A percentile compares a stretch with the other conserved stretches of the same genome.
These are phyloP conservation scores for Stichopus chloronotus DNA, from an alignment of 35 echinoderm and acorn worm species.

Conservation along the genomic window DNA sequence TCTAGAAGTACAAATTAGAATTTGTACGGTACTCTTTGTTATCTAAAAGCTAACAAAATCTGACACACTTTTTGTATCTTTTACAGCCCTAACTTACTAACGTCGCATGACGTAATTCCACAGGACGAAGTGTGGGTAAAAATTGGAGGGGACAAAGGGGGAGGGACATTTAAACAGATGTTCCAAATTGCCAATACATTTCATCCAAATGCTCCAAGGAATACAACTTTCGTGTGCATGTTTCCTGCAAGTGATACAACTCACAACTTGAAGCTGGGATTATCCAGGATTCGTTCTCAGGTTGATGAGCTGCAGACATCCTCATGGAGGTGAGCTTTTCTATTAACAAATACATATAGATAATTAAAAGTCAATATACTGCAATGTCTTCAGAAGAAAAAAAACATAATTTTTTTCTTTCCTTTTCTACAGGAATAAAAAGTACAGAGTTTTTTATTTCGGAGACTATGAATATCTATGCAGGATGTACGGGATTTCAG, in stretches of 20 bases:
- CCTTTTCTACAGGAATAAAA: background rate
- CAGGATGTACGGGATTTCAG: conserved; percentile 62
- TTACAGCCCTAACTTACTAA: background rate
- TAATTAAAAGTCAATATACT: conserved; percentile 22
- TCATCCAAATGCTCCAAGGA: conserved; percentile 55
- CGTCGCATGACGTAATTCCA: conserved; percentile 48
- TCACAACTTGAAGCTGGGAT: conserved; percentile 18
- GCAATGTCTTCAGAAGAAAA: background rate
- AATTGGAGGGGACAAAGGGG: conserved; percentile 65
- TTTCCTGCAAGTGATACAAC: conserved; percentile 29
- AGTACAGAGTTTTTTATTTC: conserved; percentile 50
- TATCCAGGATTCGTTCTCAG: background rate
- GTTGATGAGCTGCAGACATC: conserved; percentile 27
- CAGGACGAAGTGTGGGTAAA: conserved; percentile 70
- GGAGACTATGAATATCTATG: conserved; percentile 65
- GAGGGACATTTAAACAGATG: conserved; percentile 67
- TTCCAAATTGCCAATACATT: conserved; percentile 64
- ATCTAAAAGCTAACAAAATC: no score
- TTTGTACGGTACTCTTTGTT: no score
- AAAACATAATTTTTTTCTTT: background rate
- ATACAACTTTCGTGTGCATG: conserved; percentile 31
- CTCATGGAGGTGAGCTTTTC: conserved; percentile 35
- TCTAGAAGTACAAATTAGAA: background rate
- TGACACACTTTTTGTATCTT: background rate
- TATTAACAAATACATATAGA: no score